phyloP scores from a whole-genome alignment of 2,113 vertebrate species.

The Marcusenius ussheri region DNA sequence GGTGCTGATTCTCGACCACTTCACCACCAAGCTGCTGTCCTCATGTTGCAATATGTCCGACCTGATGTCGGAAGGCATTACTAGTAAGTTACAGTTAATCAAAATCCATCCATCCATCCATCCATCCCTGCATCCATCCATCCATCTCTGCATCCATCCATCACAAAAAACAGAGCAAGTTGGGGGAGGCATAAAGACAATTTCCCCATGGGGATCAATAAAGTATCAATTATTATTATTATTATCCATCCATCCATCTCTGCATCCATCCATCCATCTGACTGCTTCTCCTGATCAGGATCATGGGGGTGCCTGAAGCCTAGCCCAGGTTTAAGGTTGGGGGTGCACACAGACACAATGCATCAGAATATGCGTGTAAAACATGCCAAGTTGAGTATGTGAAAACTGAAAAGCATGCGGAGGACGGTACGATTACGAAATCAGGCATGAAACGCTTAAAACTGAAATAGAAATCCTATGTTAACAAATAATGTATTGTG shows the following conservation, averaged over 20 bases:
- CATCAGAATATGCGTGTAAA: neutral
- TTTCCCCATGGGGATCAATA: too few relatives aligned
- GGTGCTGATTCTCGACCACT: constrained; percentile 87
- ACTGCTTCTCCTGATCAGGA: neutral
- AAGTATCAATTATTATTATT: neutral
- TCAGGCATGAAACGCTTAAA: neutral
- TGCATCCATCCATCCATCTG: neutral
- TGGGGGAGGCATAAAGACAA: too few relatives aligned
- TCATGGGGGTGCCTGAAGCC: neutral
- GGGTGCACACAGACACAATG: neutral
- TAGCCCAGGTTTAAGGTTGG: neutral
- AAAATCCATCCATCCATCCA: neutral
- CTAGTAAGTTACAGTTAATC: constrained; percentile 48
- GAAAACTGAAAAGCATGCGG: neutral
- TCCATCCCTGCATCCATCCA: too few relatives aligned
- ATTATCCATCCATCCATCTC: neutral
- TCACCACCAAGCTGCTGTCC: constrained; percentile 86
- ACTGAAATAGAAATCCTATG: neutral
- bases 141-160: neutral
- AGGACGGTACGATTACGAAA: neutral
- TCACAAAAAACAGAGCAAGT: too few relatives aligned
- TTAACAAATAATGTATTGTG: neutral
- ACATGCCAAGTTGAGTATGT: neutral
- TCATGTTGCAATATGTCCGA: constrained; percentile 94
- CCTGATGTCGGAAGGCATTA: constrained; percentile 79